A percentile compares a stretch with the other conserved stretches of the same genome.
Evolutionary conservation across 2,113 vertebrate species (phyloP).

Genomic region (Formicarius rufipectus): DNA sequence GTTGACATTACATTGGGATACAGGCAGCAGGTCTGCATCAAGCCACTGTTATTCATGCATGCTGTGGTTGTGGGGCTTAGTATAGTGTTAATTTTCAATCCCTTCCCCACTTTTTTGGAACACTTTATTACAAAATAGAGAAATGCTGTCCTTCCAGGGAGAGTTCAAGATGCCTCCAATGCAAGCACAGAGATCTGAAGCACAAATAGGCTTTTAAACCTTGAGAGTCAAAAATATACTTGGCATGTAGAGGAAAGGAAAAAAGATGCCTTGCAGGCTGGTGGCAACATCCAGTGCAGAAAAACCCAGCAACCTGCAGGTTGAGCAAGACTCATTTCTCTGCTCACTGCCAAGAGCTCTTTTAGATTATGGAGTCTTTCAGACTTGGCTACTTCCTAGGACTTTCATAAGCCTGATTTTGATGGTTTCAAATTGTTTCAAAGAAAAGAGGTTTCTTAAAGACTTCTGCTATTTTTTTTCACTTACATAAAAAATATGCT

Average conservation of each 20-base stretch:
- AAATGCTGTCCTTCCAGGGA: neutral
- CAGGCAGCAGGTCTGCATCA: rapidly evolving
- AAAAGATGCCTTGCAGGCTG: neutral
- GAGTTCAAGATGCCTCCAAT: neutral
- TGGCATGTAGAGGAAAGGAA: neutral
- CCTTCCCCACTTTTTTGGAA: neutral
- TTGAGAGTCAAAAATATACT: neutral
- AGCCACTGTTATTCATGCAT: neutral
- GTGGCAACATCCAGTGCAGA: neutral
- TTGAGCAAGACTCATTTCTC: neutral
- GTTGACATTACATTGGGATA: neutral
- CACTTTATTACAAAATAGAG: neutral
- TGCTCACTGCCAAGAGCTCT: neutral
- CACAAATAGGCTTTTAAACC: neutral
- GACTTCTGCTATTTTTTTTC: neutral
- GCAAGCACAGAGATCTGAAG: neutral
- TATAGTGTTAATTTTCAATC: neutral
- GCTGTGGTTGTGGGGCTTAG: rapidly evolving
- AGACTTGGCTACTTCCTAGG: neutral
- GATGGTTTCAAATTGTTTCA: neutral
- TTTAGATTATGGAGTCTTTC: neutral
- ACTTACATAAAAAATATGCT: neutral
- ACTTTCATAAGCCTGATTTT: neutral
- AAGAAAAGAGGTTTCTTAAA: neutral
- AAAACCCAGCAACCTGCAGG: neutral